Base-by-base conservation (phyloP, 2,797 vertebrate species). In the Trematomus bernacchii region DNA sequence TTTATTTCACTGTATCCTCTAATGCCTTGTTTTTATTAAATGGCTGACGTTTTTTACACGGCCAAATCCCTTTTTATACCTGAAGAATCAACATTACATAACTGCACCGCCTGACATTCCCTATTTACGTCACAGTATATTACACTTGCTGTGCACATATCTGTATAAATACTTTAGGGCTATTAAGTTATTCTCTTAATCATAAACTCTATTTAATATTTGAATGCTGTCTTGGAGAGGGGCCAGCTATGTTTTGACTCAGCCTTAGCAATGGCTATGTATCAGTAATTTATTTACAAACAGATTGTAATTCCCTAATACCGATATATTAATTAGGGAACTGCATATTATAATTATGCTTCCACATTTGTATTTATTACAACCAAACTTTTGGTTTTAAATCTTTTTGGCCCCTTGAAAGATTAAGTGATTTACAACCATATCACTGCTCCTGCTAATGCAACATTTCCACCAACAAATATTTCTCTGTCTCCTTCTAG, bases 51-150 rank as follows among this genome's bases (percentile, higher is more conserved):
- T 10, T 61, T 50, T 61, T 23, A 73, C 54, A 59, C 12, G 5
- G 9, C 62, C 64, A 27, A 27, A 50, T 4, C 15, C 18, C 21
- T 30, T 60, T 54, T 68, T 16, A 63, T 47, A 77, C 46, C 60
- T 50, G 11, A 65, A 68, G 16, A 76, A 64, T 76, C 61, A 53
- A 73, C 46, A 46, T 84, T 77, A 54, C 40, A 60, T 61, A 59
- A 84, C 54, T 8, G 23, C 67, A 74, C 67, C 60, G 61, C 57
- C 60, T 73, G 73, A 76, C 57, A 51, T 50, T 61, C 33, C 46
- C 57, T 44, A 50, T 67, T 80, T 33, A 63, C 7, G 10, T 77
- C 71, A 67, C 71, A 62, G 73, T 23, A 43, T 66, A 72, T 82
- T 67, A 30, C 59, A 37, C 55, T 46, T n/a, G 21, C 48, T n/a